Base-by-base conservation (phyloP, 2,113 vertebrate species). In the Mobula birostris region DNA sequence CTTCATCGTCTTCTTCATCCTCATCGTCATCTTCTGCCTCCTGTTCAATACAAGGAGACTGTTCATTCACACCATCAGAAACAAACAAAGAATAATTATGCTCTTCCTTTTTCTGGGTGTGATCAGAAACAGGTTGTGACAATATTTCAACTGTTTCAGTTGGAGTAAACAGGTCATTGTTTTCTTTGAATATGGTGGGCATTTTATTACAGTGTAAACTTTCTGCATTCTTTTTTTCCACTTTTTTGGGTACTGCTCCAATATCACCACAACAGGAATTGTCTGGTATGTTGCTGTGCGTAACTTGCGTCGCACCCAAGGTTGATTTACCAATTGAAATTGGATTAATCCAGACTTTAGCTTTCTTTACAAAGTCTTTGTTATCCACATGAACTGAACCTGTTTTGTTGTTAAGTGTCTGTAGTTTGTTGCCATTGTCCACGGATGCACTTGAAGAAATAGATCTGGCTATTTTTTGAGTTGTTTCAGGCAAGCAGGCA, bases 21-120 rank as follows among this genome's bases (percentile, higher is more conserved):
- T 97, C 97, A 0, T 95, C 96, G 5, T 98, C 98, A 0, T 97
- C 97, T 0, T 98, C 97, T 0, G 97, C 98, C 0, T 98, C 98
- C 0, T 97, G 97, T 0, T 97, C 98, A 90, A 97, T 97, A 27
- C 96, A 98, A 94, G 96, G 96, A 94, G 97, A 97, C 94, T 96
- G 96, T 0, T 98, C 98, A 82, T 97, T 96, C 95, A 97, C 95
- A 94, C 95, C 95, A 94, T 98, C 98, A 24, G 98, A 98, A 94
- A 99, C 97, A 95, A 99, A 99, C 72, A 99, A 97, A 7, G 98
- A 99, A 56, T 99, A 99, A 96, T 99, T 99, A 97, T 99, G 99
- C 96, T 99, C 99, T 96, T 99, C 98, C 92, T 99, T 99, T 95
- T 97, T 98, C 96, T 99, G 98, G 0, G 97, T 96, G 85, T 97